phyloP scores from a whole-genome alignment of 2,888 invertebrate species.

The Fissipunctia ypsillon region DNA sequence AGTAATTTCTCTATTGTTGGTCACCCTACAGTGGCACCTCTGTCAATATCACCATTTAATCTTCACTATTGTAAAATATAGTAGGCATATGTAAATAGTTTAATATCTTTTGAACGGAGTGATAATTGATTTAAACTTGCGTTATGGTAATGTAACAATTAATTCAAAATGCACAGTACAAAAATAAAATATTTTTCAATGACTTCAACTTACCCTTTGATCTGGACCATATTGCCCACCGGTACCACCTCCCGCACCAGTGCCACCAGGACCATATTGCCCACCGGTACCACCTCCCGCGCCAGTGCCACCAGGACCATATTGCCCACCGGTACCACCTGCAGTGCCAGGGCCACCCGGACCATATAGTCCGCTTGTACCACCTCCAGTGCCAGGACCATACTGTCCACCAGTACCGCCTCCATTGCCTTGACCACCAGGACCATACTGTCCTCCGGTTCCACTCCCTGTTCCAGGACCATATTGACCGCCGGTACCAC shows the following conservation, averaged over 20 bases:
- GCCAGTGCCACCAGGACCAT: conserved; percentile 27
- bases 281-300: too few species aligned
- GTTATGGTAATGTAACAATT: background rate
- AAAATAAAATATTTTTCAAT: background rate
- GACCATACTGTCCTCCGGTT: conserved; percentile 36
- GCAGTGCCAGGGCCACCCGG: background rate
- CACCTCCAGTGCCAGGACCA: conserved; percentile 9
- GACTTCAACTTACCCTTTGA: conserved; percentile 34
- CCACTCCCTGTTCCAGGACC: conserved; percentile 24
- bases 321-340: background rate
- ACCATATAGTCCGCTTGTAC: background rate
- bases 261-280: conserved; percentile 20
- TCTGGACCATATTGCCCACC: conserved; percentile 30
- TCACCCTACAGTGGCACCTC: background rate
- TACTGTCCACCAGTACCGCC: conserved; percentile 26
- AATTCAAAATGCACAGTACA: background rate
- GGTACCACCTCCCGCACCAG: conserved; percentile 1
- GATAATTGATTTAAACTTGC: background rate
- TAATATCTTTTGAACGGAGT: background rate
- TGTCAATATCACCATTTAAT: background rate
- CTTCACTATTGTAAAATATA: background rate
- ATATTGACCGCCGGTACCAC: conserved; percentile 1
- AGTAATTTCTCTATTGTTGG: background rate
- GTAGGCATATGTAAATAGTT: background rate
- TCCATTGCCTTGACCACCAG: conserved; percentile 14